These are phyloP conservation scores for Zaprionus nigranus DNA, from an alignment of 1,140 invertebrate genomes.

Conservation along the genomic window DNA sequence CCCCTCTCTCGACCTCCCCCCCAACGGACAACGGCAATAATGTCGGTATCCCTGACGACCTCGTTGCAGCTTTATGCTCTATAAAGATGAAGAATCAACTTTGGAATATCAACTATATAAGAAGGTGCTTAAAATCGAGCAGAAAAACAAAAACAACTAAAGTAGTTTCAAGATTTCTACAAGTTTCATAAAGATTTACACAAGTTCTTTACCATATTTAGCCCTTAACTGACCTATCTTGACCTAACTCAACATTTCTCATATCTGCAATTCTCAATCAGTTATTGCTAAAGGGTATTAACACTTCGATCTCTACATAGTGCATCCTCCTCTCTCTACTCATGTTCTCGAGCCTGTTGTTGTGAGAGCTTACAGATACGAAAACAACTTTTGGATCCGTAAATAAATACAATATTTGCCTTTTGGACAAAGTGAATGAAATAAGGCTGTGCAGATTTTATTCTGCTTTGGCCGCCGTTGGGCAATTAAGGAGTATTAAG, in stretches of 20 bases:
- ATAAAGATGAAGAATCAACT: background rate
- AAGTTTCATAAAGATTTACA: background rate
- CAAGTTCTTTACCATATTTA: background rate
- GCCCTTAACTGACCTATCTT: too few species aligned
- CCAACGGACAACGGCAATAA: constrained; percentile 44
- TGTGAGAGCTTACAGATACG: constrained; percentile 3
- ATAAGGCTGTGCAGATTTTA: constrained; percentile 1
- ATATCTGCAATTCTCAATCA: background rate
- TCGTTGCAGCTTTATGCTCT: constrained; percentile 34
- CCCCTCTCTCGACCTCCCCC: constrained; percentile 13
- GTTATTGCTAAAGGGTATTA: background rate
- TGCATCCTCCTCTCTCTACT: background rate
- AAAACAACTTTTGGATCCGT: constrained; percentile 5
- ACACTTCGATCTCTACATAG: background rate
- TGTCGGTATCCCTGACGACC: constrained; percentile 40
- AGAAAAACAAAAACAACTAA: background rate
- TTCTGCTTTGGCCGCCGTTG: constrained; percentile 50
- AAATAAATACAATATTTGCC: constrained; percentile 6
- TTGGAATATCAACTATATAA: constrained; percentile 1
- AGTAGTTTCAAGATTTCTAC: background rate
- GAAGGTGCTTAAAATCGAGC: background rate
- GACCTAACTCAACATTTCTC: background rate
- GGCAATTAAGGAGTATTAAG: constrained; percentile 62
- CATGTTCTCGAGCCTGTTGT: constrained; percentile 6
- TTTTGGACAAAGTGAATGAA: constrained; percentile 8